These are phyloP conservation scores for Leguminivora glycinivorella DNA, from an alignment of 1,140 invertebrate genomes.

Conservation along the genomic window DNA sequence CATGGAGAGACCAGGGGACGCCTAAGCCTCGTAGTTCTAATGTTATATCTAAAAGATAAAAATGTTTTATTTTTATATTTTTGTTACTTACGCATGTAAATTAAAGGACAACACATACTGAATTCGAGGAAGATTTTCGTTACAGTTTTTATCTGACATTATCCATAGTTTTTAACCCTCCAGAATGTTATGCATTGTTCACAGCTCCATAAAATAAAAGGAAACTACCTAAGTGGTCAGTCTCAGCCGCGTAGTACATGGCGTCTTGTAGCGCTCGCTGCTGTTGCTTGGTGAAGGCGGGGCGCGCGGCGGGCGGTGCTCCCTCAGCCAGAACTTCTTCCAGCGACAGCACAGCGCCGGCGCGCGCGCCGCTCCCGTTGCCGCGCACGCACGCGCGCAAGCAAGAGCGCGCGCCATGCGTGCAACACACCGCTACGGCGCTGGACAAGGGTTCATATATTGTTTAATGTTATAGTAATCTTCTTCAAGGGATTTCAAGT, in stretches of 20 bases:
- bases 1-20: conserved; percentile 93
- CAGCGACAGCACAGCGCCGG: conserved; percentile 87
- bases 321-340: conserved; percentile 95
- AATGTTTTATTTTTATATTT: neutral
- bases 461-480: neutral
- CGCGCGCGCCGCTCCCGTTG: conserved; percentile 86
- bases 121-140: too few relatives aligned
- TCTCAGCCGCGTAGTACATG: conserved; percentile 95
- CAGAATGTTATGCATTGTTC: too few relatives aligned
- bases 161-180: too few relatives aligned
- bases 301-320: conserved; percentile 70
- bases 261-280: conserved; percentile 92
- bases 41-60: conserved; percentile 84
- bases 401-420: conserved; percentile 88
- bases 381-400: conserved; percentile 89
- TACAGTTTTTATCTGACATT: too few relatives aligned
- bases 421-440: conserved; percentile 92
- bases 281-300: conserved; percentile 87
- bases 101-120: too few relatives aligned
- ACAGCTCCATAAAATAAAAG: too few relatives aligned
- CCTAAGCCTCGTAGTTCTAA: conserved; percentile 90
- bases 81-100: neutral
- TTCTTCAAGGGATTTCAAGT: neutral
- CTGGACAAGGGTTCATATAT: conserved; percentile 67
- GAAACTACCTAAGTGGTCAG: conserved; percentile 87